Evolutionary conservation across 2,797 vertebrate genomes (phyloP), one percentile per base, ranked within the genome.

Genomic region (Peromyscus nudipes): DNA sequence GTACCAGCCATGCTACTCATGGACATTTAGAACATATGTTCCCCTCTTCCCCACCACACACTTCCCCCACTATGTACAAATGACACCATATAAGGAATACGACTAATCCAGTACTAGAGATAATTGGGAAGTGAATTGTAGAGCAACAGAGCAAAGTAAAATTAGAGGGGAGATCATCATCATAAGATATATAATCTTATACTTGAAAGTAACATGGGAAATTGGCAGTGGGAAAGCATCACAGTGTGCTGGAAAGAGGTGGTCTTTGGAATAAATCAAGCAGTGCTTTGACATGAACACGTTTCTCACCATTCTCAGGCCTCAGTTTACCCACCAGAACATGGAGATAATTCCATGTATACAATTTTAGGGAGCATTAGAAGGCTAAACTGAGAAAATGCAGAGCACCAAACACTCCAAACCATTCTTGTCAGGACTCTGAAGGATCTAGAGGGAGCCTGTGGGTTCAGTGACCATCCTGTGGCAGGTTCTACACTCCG

Each of bases 161-260:
- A 81, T 86, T 82, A 86, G 49, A 94, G 62, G 83, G 81, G 92
- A 80, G 69, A 81, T 83, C 21, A 60, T 43, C 52, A 76, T 86
- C 43, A 37, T 34, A 89, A 95, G 75, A 90, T 14, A 80, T 17
- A 17, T 21, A 84, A 84, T 62, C 49, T 40, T 57, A 55, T 84
- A 79, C 85, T 76, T 87, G 94, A 69, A 90, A 95, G 88, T 83
- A 76, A 73, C 46, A 77, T 62, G 43, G 71, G 64, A 84, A 97
- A 71, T 40, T 57, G 31, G 8, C 43, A 16, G 17, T 73, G 25
- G 29, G 43, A 77, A 89, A 40, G 43, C 1, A 86, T 64, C 31
- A 27, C 0, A 17, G n/a, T 31, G 10, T 75, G n/a, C 27, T 25
- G 75, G 86, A 76, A 94, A 89, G 13, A 80, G 60, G 75, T 2